Base-by-base conservation (phyloP, 2,888 invertebrate genomes). In the Eupithecia exiguata region DNA sequence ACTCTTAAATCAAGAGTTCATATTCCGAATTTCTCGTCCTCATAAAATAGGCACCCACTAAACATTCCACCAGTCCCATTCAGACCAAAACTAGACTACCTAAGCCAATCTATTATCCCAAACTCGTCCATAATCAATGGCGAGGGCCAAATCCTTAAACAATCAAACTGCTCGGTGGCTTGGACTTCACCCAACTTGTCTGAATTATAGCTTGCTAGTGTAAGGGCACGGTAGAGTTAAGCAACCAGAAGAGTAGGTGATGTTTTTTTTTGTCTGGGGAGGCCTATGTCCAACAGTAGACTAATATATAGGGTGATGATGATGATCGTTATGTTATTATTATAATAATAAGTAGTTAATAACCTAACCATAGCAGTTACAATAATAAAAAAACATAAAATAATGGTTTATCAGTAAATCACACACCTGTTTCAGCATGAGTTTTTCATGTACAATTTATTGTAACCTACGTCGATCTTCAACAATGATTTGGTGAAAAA, bases 121-220 rank as follows among this genome's bases (percentile, higher is more conserved):
- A 75, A 67, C 69, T 36, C 61, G 72, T 68, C 70, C 58, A 75
- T 75, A 70, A 70, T 72, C 75, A 72, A 75, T 75, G 72, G 69
- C 25, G 58, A 61, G 21, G 36, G 40, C 80, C 81, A 81, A 80
- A 82, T 81, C 77, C 74, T 77, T 80, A 79, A 80, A 83, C 86
- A 87, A 88, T 87, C 87, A 87, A 84, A 79, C 78, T 81, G 79
- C 81, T 71, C 80, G 78, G 79, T 71, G 83, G 83, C 80, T 88
- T 87, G 86, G 89, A 86, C 83, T 78, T 80, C 75, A 68, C 83
- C 87, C 88, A 89, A 87, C 82, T 86, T 75, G 73, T 63, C 75
- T 87, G 84, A 89, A 82, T 87, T 89, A 88, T 85, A 75, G 78
- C 77, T 76, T 76, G 77, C 79, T 73, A 74, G 79, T 78, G 77